A percentile compares a stretch with the other conserved stretches of the same genome.
phyloP scores from a whole-genome alignment of 2,113 vertebrate genomes.

The Heterocephalus glaber region DNA sequence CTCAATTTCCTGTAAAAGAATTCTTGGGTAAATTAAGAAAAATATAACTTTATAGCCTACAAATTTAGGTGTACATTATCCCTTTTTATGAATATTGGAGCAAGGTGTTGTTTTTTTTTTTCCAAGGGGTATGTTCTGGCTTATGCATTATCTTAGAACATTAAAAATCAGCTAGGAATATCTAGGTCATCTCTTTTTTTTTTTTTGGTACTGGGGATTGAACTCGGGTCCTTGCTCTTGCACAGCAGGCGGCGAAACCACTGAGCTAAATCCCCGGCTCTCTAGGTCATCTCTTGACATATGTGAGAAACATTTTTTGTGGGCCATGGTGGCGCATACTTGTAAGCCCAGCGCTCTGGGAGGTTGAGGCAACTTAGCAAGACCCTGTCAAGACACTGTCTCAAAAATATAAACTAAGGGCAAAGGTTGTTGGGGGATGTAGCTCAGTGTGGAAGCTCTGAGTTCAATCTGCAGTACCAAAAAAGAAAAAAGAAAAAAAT shows the following conservation, averaged over 20 bases:
- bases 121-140: slow-evolving; percentile 33
- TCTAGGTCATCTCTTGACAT: not conserved
- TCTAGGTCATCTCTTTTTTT: not conserved
- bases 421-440: not conserved
- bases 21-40: slow-evolving; percentile 51
- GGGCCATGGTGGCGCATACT: not conserved
- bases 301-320: not conserved
- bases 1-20: slow-evolving; percentile 53
- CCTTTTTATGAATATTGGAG: slow-evolving; percentile 39
- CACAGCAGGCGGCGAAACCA: too few relatives aligned
- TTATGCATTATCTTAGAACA: slow-evolving; percentile 37
- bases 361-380: not conserved
- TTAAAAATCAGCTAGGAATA: slow-evolving; percentile 52
- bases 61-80: not conserved
- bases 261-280: too few relatives aligned
- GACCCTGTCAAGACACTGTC: not conserved
- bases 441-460: not conserved
- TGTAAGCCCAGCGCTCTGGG: not conserved
- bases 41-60: not conserved
- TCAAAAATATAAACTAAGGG: not conserved
- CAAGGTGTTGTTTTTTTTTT: not conserved
- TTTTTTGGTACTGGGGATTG: too few relatives aligned
- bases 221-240: too few relatives aligned
- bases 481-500: not conserved
- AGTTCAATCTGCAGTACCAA: not conserved